These are phyloP conservation scores for Nemotelus nigrinus DNA, from an alignment of 2,888 invertebrate species.

Conservation along the genomic window DNA sequence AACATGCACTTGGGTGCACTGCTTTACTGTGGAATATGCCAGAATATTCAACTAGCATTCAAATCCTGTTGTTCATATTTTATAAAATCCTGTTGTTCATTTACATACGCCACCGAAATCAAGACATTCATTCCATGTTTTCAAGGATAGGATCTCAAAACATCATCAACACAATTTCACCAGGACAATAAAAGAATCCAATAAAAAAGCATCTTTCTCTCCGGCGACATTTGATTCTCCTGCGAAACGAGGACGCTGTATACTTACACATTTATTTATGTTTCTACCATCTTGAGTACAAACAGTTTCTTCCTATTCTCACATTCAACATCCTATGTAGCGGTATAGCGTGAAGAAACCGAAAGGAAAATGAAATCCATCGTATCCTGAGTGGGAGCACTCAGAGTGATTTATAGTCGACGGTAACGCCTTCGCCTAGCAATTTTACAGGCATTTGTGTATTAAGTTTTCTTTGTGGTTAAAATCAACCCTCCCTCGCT, in stretches of 20 bases:
- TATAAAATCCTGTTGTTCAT: too few species aligned
- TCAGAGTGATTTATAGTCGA: conserved; percentile 46
- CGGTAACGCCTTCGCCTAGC: conserved; percentile 53
- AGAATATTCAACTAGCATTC: too few species aligned
- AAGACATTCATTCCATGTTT: too few species aligned
- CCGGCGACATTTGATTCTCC: not conserved
- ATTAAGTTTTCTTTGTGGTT: conserved; percentile 47
- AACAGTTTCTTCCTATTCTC: not conserved
- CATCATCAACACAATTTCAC: too few species aligned
- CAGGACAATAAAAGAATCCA: not conserved
- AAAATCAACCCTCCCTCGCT: conserved; percentile 27
- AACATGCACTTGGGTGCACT: too few species aligned
- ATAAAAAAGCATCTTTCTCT: conserved; percentile 8
- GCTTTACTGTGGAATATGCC: too few species aligned
- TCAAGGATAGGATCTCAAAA: too few species aligned
- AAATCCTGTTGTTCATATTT: too few species aligned
- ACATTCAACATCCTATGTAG: not conserved
- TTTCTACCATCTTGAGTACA: conserved; percentile 22
- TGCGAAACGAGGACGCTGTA: not conserved
- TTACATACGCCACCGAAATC: too few species aligned
- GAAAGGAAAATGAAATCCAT: conserved; percentile 39
- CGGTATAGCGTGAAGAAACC: not conserved
- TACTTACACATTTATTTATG: conserved; percentile 13
- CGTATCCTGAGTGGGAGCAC: conserved; percentile 45
- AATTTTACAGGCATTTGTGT: conserved; percentile 51